Evolutionary conservation across 2,113 vertebrate genomes (phyloP).

Genomic region (Pluvianellus socialis): DNA sequence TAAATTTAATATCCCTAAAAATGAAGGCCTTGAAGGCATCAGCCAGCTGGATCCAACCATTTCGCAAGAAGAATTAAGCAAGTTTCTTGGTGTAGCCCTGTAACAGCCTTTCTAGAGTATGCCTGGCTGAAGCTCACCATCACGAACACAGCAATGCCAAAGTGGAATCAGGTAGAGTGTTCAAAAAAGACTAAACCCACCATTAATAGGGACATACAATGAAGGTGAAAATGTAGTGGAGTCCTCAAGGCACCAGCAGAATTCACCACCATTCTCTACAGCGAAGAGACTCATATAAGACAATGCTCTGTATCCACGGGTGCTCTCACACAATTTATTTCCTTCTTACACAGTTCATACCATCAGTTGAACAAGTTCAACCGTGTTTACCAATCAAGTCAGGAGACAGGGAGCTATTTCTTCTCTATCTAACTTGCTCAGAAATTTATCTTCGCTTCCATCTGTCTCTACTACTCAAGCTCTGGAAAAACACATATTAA

Average conservation of each 20-base stretch:
- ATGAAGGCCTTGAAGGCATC: neutral
- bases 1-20: conserved; percentile 15
- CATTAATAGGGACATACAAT: neutral
- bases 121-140: neutral
- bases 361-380: neutral
- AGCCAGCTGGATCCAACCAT: neutral
- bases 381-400: neutral
- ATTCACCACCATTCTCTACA: neutral
- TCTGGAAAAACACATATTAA: neutral
- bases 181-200: neutral
- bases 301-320: neutral
- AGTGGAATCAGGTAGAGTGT: neutral
- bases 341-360: neutral
- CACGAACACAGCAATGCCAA: neutral
- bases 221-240: neutral
- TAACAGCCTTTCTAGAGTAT: neutral
- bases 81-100: neutral
- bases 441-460: neutral
- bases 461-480: neutral
- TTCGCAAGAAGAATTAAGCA: neutral
- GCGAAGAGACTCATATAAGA: neutral
- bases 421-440: neutral
- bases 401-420: neutral
- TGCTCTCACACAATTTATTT: neutral
- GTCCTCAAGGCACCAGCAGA: neutral